These are phyloP conservation scores for Halyomorpha halys DNA, from an alignment of 1,140 invertebrate genomes.

Conservation along the genomic window DNA sequence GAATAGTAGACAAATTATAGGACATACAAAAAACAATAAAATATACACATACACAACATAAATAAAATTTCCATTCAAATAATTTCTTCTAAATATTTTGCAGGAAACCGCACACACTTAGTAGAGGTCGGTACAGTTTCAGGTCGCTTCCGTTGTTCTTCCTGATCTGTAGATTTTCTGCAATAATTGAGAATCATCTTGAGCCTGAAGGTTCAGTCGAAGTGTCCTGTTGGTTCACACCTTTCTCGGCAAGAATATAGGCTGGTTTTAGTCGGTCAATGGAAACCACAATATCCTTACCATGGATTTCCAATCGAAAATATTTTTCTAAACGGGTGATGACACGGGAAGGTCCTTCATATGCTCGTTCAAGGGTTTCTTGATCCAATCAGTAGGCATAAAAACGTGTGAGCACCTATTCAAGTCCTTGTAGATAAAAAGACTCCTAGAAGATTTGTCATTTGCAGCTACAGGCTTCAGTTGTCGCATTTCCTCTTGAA, in stretches of 20 bases:
- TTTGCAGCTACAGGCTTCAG: neutral
- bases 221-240: neutral
- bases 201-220: no score
- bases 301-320: conserved; percentile 6
- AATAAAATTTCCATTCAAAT: no score
- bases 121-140: no score
- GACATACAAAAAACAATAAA: no score
- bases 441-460: neutral
- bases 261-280: no score
- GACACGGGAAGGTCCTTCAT: conserved; percentile 9
- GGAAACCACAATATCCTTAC: no score
- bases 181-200: neutral
- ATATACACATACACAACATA: no score
- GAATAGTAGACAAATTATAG: no score
- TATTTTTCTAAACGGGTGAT: neutral
- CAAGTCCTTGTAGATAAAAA: conserved; percentile 5
- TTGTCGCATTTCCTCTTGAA: neutral
- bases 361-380: conserved; percentile 7
- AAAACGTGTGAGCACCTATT: neutral
- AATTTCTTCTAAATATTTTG: no score
- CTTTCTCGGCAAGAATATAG: neutral
- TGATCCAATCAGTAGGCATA: neutral
- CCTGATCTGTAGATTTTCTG: neutral
- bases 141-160: no score
- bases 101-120: no score